Evolutionary conservation across 2,113 vertebrate genomes (phyloP).

Genomic region (Indicator maculatus): DNA sequence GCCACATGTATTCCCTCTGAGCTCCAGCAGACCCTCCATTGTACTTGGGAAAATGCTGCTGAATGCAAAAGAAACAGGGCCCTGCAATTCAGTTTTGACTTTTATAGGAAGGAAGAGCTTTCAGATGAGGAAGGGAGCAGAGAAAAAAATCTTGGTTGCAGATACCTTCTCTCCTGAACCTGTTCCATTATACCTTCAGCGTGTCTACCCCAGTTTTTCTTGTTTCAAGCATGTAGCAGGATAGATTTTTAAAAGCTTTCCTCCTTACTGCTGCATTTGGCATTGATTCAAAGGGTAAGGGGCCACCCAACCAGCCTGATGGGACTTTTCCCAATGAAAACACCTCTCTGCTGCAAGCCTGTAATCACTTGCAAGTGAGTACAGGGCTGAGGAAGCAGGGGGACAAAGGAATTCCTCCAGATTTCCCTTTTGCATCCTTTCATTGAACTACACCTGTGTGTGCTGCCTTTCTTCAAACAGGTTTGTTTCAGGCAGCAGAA

Average conservation of each 20-base stretch:
- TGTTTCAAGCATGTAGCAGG: constrained; percentile 33
- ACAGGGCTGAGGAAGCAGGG: not conserved
- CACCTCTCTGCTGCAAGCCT: constrained; percentile 45
- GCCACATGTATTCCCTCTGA: not conserved
- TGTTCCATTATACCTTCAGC: not conserved
- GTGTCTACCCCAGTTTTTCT: constrained; percentile 25
- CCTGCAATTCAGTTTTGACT: constrained; percentile 29
- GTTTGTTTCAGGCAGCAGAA: not conserved
- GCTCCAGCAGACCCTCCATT: constrained; percentile 7
- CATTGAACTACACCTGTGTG: not conserved
- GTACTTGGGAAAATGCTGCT: not conserved
- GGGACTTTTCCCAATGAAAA: constrained; percentile 67
- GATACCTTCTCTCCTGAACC: not conserved
- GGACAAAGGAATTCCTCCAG: constrained; percentile 16
- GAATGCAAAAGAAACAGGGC: constrained; percentile 29
- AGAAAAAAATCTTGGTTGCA: not conserved
- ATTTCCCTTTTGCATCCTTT: not conserved
- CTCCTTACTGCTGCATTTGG: constrained; percentile 48
- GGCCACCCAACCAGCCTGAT: constrained; percentile 64
- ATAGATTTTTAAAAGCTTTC: not conserved
- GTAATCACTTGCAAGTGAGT: constrained; percentile 59
- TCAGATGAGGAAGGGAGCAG: not conserved
- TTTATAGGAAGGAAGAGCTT: constrained; percentile 38
- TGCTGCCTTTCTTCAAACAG: not conserved
- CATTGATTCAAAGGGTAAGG: constrained; percentile 51